A percentile compares a stretch with the other conserved stretches of the same genome.
Evolutionary conservation across 2,113 vertebrate genomes (phyloP).

Genomic region (Canis aureus): DNA sequence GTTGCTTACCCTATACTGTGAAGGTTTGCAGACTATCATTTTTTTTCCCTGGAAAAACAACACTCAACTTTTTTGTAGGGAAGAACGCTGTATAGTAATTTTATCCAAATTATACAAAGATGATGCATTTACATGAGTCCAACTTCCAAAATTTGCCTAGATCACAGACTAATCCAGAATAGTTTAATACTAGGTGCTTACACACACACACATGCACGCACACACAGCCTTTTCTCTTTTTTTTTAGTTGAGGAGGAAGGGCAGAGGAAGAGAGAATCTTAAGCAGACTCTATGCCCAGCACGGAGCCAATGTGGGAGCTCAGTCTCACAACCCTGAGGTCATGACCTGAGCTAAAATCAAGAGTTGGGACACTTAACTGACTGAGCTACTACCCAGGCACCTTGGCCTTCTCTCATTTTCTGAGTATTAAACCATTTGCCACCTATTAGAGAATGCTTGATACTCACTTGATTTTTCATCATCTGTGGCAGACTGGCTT

Average conservation of each 20-base stretch:
- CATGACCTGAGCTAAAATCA: background rate
- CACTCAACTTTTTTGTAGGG: background rate
- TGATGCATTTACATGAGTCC: background rate
- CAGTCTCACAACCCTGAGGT: background rate
- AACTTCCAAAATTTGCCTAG: background rate
- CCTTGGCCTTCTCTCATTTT: background rate
- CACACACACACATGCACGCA: background rate
- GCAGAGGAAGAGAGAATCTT: background rate
- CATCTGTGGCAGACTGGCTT: slow-evolving; percentile 85
- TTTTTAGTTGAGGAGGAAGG: background rate
- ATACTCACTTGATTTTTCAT: background rate
- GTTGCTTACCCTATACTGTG: background rate
- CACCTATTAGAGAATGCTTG: background rate
- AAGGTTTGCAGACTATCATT: background rate
- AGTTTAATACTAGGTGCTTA: background rate
- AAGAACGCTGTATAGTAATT: background rate
- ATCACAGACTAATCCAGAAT: background rate
- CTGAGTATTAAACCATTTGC: background rate
- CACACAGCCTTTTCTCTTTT: background rate
- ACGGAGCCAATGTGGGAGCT: background rate
- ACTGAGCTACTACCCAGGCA: too few species aligned
- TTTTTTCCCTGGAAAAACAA: background rate
- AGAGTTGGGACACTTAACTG: background rate
- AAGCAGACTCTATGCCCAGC: background rate
- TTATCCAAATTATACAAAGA: background rate